phyloP scores from a whole-genome alignment of 2,797 vertebrate species.

The Nasua narica region DNA sequence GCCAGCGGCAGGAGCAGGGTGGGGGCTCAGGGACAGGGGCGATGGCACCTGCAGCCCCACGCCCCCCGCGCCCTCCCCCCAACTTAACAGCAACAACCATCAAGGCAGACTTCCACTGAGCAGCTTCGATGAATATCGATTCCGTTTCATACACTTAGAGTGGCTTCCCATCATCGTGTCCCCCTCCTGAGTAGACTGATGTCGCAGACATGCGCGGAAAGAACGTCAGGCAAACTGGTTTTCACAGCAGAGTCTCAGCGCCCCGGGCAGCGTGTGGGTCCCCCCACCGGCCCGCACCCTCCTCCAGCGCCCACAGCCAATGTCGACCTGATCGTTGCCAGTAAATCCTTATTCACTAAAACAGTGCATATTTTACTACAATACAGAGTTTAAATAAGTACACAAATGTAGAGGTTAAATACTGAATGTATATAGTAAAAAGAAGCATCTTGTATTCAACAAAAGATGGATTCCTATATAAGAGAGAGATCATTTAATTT shows the following conservation, averaged over 20 bases:
- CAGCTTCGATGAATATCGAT: conserved; percentile 69
- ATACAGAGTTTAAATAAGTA: conserved; percentile 87
- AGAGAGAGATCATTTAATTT: conserved; percentile 87
- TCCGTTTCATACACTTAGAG: conserved; percentile 78
- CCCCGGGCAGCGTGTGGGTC: conserved; percentile 65
- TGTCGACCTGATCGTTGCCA: conserved; percentile 80
- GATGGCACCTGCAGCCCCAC: background rate
- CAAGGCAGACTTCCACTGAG: conserved; percentile 72
- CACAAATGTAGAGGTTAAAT: conserved; percentile 85
- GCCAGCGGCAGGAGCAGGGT: background rate
- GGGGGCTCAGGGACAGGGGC: background rate
- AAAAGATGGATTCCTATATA: conserved; percentile 87
- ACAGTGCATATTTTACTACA: conserved; percentile 88
- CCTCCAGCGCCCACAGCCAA: conserved; percentile 73
- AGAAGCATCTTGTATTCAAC: conserved; percentile 84
- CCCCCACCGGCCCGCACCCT: conserved; percentile 70
- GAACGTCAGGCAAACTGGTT: conserved; percentile 71
- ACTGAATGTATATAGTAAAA: conserved; percentile 87
- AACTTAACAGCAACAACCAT: conserved; percentile 69
- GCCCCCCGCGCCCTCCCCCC: background rate
- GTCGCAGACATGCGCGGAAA: conserved; percentile 46
- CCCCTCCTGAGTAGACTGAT: conserved; percentile 76
- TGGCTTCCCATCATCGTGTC: conserved; percentile 76
- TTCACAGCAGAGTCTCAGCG: conserved; percentile 60
- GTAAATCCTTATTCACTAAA: conserved; percentile 81